phyloP scores from a whole-genome alignment of 2,113 vertebrate genomes.

The Coturnix japonica region DNA sequence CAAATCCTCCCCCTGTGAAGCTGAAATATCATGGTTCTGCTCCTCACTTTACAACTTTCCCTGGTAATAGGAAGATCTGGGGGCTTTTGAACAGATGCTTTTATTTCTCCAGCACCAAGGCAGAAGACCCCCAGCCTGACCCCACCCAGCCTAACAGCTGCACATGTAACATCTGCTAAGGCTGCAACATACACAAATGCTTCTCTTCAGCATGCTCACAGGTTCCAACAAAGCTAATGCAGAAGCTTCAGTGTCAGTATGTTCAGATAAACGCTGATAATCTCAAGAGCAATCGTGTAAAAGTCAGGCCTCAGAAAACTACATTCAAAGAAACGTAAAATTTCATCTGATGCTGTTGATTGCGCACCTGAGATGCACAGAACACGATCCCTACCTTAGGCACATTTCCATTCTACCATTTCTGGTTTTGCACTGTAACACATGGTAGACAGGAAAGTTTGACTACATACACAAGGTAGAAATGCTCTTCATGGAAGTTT shows the following conservation, averaged over 20 bases:
- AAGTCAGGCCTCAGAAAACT: background rate
- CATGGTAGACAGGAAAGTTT: background rate
- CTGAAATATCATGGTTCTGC: slow-evolving; percentile 54
- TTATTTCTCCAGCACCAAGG: slow-evolving; percentile 56
- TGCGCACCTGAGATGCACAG: rapidly evolving
- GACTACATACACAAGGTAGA: rapidly evolving
- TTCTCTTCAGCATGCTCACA: background rate
- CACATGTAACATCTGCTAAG: rapidly evolving
- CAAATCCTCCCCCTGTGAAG: slow-evolving; percentile 62
- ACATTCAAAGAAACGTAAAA: rapidly evolving
- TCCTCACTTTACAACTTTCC: slow-evolving; percentile 60
- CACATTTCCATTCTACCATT: background rate
- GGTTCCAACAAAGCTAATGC: background rate
- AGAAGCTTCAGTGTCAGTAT: background rate
- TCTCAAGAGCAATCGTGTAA: background rate
- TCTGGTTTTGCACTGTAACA: background rate
- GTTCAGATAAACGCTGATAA: background rate
- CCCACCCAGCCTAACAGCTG: background rate
- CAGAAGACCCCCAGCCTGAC: slow-evolving; percentile 49
- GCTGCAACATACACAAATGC: background rate
- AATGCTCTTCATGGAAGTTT: background rate
- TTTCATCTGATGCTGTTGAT: rapidly evolving
- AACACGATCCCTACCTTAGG: background rate
- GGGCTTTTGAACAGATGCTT: slow-evolving; percentile 68
- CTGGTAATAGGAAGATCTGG: slow-evolving; percentile 64